Evolutionary conservation across 2,797 vertebrate genomes (phyloP).

Genomic region (Tragopan temminckii): DNA sequence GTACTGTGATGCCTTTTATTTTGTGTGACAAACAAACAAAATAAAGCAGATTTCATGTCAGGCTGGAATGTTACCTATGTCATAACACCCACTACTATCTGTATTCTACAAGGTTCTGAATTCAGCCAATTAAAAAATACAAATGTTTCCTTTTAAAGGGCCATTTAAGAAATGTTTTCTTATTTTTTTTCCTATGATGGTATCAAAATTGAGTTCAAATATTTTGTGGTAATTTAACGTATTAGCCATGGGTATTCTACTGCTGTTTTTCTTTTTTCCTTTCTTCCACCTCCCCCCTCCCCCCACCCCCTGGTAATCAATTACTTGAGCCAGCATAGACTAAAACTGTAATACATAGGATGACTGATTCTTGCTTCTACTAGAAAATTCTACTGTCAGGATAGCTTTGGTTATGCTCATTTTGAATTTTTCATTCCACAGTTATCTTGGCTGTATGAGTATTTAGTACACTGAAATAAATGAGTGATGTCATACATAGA

Average conservation of each 20-base stretch:
- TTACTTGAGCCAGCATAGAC: neutral
- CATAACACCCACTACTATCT: neutral
- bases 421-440: neutral
- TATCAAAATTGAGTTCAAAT: neutral
- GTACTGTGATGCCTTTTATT: neutral
- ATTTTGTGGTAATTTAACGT: neutral
- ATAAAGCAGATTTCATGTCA: fast-evolving
- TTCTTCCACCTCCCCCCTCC: too few relatives aligned
- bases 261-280: too few relatives aligned
- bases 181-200: fast-evolving
- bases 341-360: neutral
- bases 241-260: neutral
- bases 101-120: neutral
- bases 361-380: neutral
- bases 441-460: neutral
- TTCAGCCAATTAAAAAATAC: neutral
- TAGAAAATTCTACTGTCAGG: neutral
- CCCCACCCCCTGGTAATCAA: neutral
- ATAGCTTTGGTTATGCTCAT: neutral
- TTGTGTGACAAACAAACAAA: neutral
- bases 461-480: neutral
- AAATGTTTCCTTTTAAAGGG: neutral
- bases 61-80: neutral
- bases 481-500: neutral
- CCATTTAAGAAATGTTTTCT: neutral